Evolutionary conservation across 1,140 invertebrate genomes (phyloP), one percentile per base, ranked within the genome.

Genomic region (Drosophila malerkotliana): DNA sequence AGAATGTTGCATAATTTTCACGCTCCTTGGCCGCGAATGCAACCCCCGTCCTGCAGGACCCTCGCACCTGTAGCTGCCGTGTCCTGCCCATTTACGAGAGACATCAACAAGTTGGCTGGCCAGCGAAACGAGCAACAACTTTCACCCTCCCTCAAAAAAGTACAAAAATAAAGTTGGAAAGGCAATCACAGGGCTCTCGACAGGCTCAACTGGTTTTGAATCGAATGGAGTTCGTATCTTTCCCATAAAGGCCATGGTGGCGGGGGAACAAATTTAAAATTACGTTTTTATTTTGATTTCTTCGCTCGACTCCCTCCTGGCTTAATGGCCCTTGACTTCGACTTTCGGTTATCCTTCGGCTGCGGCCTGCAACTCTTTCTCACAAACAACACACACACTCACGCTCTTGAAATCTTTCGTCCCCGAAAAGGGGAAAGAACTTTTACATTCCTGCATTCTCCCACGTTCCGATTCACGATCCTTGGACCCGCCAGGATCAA

Each of bases 1-100:
- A 76, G 72, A 51, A 60, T 59, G 52, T 60, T 62, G 83, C 74
- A 85, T 87, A 85, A 82, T 66, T 85, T 87, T 79, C 82, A 87
- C 82, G 82, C 83, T 72, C 57, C 58, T 68, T 44, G 63, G 71
- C 48, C 41, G 34, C 53, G 37, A 57, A 12, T 28, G 53, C 76
- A 76, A 77, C 75, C 61, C 62, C 62, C 54, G 32, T 57, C 74
- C 66, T 74, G 54, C 83, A 72, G 66, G 61, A 77, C 56, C 54
- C n/a, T 47, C 4, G 44, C 69, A 67, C 62, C 56, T 52, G 47
- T 72, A 18, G 47, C 45, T 52, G 51, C 63, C 37, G 59, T 52
- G 69, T 74, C 79, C 79, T 77, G 73, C 32, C 37, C 37, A 15
- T 14, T 45, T 8, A 18, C 39, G n/a, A 9, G 9, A 47, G 10